Percentiles rank a stretch among this genome's conserved stretches.
phyloP scores from a whole-genome alignment of 1,140 invertebrate species.

The Steinernema feltiae region DNA sequence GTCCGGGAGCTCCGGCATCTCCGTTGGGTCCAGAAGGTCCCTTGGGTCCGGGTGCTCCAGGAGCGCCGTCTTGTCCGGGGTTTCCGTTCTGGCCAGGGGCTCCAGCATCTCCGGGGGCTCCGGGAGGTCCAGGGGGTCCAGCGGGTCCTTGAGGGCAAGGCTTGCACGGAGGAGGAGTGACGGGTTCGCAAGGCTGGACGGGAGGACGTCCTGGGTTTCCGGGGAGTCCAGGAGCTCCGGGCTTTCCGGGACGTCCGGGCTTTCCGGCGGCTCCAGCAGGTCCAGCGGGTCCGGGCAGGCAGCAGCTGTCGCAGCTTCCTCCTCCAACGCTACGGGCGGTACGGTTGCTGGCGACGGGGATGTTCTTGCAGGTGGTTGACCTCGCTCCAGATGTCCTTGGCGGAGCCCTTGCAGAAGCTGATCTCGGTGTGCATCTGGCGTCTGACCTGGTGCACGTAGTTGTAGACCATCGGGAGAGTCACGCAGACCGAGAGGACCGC shows the following conservation, averaged over 20 bases:
- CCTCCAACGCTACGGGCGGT: not conserved
- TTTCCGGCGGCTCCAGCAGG: slow-evolving; percentile 25
- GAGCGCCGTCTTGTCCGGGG: slow-evolving; percentile 17
- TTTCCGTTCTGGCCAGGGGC: slow-evolving; percentile 22
- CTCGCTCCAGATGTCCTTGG: slow-evolving; percentile 38
- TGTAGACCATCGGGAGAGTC: slow-evolving; percentile 35
- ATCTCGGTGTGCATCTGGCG: slow-evolving; percentile 27
- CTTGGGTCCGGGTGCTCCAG: slow-evolving; percentile 25
- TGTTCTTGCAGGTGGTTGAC: slow-evolving; percentile 27
- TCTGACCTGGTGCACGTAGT: slow-evolving; percentile 32
- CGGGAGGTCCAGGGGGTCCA: slow-evolving; percentile 36
- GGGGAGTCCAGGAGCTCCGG: slow-evolving; percentile 34
- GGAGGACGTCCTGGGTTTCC: slow-evolving; percentile 39
- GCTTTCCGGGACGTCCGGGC: slow-evolving; percentile 27
- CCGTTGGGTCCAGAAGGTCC: slow-evolving; percentile 28
- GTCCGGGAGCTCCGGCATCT: slow-evolving; percentile 20
- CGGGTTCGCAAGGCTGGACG: slow-evolving; percentile 27
- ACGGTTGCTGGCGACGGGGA: not conserved
- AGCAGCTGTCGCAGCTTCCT: slow-evolving; percentile 36
- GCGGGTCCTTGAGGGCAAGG: slow-evolving; percentile 33
- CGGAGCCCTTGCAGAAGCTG: slow-evolving; percentile 34
- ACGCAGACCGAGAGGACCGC: slow-evolving; percentile 20
- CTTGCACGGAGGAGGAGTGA: slow-evolving; percentile 33
- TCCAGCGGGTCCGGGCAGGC: slow-evolving; percentile 26
- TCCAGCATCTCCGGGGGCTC: slow-evolving; percentile 30